These are phyloP conservation scores for Euzetes globulus DNA, from an alignment of 2,888 invertebrate genomes.

Conservation along the genomic window DNA sequence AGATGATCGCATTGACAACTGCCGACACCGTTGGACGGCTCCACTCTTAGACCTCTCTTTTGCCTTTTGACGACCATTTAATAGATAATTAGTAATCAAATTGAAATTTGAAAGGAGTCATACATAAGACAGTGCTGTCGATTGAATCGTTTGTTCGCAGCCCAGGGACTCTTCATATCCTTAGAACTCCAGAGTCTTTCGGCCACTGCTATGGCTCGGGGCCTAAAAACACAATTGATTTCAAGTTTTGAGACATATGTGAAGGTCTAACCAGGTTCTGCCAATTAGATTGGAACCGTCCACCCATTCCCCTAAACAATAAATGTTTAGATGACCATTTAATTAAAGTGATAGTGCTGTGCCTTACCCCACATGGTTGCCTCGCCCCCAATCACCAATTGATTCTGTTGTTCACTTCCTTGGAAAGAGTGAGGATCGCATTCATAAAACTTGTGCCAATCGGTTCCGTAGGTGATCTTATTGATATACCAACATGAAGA, in stretches of 20 bases:
- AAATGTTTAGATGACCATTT: constrained; percentile 63
- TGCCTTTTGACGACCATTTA: constrained; percentile 23
- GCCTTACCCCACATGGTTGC: constrained; percentile 77
- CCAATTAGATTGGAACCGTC: constrained; percentile 59
- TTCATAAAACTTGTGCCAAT: constrained; percentile 54
- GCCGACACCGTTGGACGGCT: constrained; percentile 41
- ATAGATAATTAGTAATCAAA: neutral
- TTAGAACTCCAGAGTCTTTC: constrained; percentile 69
- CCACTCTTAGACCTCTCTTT: constrained; percentile 39
- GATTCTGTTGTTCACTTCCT: constrained; percentile 52
- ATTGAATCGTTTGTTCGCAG: constrained; percentile 59
- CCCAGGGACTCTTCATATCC: constrained; percentile 46
- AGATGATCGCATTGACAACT: constrained; percentile 41
- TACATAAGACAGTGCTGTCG: constrained; percentile 52
- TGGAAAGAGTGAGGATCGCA: constrained; percentile 43
- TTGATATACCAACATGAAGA: constrained; percentile 86
- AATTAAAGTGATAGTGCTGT: neutral
- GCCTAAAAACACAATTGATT: constrained; percentile 49
- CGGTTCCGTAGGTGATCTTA: constrained; percentile 54
- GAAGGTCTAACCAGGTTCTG: constrained; percentile 57
- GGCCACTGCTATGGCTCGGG: constrained; percentile 73
- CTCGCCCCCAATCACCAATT: constrained; percentile 74
- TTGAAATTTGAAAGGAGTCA: neutral
- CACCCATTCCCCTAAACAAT: constrained; percentile 58
- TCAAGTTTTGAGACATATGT: neutral